Evolutionary conservation across 2,888 invertebrate species (phyloP), one percentile per base, ranked within the genome.

Genomic region (Vandiemenella viatica): DNA sequence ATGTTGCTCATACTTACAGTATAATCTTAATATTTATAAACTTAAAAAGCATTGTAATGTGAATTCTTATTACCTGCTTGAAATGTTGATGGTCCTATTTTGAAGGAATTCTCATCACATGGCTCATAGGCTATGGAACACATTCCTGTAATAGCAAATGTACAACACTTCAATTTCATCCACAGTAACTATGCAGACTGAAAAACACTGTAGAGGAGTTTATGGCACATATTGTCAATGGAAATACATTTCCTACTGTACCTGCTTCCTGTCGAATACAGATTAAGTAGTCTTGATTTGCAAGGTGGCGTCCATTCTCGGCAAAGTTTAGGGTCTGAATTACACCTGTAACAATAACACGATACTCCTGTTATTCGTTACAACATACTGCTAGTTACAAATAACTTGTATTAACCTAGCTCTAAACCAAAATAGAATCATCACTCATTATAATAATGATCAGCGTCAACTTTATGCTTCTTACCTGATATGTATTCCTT

Each of bases 271-370:
- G 62, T 4, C 85, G 69, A 54, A 87, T 72, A 61, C 88, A 89
- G 6, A 84, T 75, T 45, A 75, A 74, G 66, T 89, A 87, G 57
- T 86, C 79, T 60, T 87, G 87, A 54, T 77, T 72, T 0, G 88
- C 81, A 20, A 88, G 67, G 61, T 86, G 85, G 0, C 88, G 75
- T 0, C 88, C 88, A 59, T 88, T 88, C 20, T 80, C 78, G 1
- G 86, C 82, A 62, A 80, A 88, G 65, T 88, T 88, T 65, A 87
- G 80, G 0, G 86, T 85, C 65, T 79, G 77, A 53, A 83, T 72
- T 8, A 74, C 68, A 4, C 79, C 80, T 70, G 59, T 47, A 45
- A 50, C 50, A 32, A 26, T 13, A 32, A n/a, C 10, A 32, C 5
- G 4, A 32, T 4, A 32, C 10, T 13, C 10, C n/a, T 32, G 4